Evolutionary conservation across 2,888 invertebrate species (phyloP).

Genomic region (Coronaproctus castanopsis): DNA sequence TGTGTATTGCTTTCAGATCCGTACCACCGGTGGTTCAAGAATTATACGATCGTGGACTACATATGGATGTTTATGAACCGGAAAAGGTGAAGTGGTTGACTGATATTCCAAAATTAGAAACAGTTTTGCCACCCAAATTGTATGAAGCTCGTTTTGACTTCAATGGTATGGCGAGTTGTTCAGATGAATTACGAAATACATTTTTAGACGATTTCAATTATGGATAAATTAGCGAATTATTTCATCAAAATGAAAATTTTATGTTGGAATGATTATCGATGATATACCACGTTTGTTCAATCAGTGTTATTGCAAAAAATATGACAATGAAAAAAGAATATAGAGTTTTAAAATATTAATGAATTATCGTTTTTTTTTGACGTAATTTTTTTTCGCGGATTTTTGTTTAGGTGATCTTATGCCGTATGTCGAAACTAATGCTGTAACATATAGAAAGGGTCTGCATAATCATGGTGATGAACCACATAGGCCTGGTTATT

Average conservation of each 20-base stretch:
- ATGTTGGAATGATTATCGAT: too few species aligned
- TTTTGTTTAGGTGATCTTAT: conserved; percentile 37
- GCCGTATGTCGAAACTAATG: conserved; percentile 44
- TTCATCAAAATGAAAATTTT: too few species aligned
- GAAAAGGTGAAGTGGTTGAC: conserved; percentile 82
- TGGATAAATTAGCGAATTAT: too few species aligned
- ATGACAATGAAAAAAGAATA: too few species aligned
- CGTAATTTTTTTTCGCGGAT: too few species aligned
- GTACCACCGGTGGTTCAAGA: conserved; percentile 22
- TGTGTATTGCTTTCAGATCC: not conserved
- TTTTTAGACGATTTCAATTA: not conserved
- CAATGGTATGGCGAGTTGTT: conserved; percentile 39
- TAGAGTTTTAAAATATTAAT: too few species aligned
- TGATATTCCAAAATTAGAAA: conserved; percentile 33
- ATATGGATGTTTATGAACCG: conserved; percentile 68
- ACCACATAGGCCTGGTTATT: conserved; percentile 74
- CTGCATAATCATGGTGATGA: conserved; percentile 88
- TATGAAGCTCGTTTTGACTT: conserved; percentile 72
- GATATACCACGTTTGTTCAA: too few species aligned
- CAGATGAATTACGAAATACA: not conserved
- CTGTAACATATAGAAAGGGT: conserved; percentile 36
- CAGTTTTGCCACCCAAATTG: conserved; percentile 31
- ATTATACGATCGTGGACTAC: conserved; percentile 49
- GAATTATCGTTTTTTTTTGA: too few species aligned
- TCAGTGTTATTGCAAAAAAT: too few species aligned